These are phyloP conservation scores for Peromyscus attwateri DNA, from an alignment of 2,797 vertebrate species.

Conservation along the genomic window DNA sequence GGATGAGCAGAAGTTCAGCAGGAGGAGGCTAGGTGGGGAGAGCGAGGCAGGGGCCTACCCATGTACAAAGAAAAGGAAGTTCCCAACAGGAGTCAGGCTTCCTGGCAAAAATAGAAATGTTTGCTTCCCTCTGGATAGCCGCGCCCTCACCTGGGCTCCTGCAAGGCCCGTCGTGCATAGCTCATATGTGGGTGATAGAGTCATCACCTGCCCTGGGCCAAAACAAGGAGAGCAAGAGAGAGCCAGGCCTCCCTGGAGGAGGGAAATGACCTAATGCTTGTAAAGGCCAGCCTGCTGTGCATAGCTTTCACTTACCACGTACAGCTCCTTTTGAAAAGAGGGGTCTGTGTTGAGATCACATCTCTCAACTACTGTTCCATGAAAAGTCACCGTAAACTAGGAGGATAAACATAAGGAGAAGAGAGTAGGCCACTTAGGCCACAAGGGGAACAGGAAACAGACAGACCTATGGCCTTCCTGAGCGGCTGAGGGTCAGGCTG, in stretches of 20 bases:
- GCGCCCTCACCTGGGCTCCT: neutral
- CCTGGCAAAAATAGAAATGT: neutral
- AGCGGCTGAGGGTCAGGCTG: neutral
- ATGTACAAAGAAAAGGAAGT: neutral
- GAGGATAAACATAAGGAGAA: neutral
- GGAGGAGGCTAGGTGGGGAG: rapidly evolving
- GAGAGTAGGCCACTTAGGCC: neutral
- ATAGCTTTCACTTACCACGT: neutral
- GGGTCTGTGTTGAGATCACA: neutral
- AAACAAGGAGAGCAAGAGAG: neutral
- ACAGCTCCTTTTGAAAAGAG: neutral
- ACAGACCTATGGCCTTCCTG: no score
- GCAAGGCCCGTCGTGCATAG: rapidly evolving
- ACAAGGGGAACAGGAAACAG: neutral
- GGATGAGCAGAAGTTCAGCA: neutral
- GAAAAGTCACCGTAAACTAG: neutral
- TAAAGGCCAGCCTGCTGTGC: neutral
- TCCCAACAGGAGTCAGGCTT: neutral
- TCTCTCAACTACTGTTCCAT: neutral
- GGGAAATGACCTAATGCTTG: neutral
- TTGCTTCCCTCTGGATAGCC: neutral
- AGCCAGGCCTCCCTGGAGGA: neutral
- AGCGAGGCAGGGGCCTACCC: neutral
- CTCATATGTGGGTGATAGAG: neutral
- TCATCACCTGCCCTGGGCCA: neutral